phyloP scores from a whole-genome alignment of 2,113 vertebrate genomes.

The Eulemur rufifrons region DNA sequence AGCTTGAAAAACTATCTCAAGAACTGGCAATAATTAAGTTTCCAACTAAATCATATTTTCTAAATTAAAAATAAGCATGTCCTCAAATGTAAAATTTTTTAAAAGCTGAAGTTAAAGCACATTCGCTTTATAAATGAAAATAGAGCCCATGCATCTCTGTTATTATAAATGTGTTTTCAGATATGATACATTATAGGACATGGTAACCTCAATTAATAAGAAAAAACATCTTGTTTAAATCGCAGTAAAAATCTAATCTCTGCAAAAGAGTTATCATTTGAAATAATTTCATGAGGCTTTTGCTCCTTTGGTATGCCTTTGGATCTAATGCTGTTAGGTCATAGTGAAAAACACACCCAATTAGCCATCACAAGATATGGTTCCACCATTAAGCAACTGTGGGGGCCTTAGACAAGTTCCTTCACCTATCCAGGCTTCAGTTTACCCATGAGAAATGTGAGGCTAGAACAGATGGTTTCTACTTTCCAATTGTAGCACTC shows the following conservation, averaged over 20 bases:
- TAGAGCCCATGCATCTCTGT: background rate
- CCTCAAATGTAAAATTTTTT: background rate
- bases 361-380: background rate
- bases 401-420: background rate
- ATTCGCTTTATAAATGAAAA: background rate
- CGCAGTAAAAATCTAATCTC: background rate
- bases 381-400: background rate
- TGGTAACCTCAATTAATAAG: background rate
- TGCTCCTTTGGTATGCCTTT: background rate
- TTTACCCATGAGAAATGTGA: background rate
- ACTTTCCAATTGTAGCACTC: background rate
- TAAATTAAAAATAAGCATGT: slow-evolving; percentile 48
- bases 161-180: background rate
- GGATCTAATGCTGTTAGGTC: background rate
- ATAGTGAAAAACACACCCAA: background rate
- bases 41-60: slow-evolving; percentile 18
- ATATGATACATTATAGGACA: slow-evolving; percentile 3
- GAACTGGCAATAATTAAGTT: slow-evolving; percentile 4
- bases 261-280: background rate
- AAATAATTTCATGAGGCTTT: slow-evolving; percentile 7
- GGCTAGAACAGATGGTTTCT: background rate
- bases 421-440: background rate
- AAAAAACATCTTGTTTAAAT: slow-evolving; percentile 36
- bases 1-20: slow-evolving; percentile 19
- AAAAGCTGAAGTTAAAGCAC: background rate